A percentile compares a stretch with the other conserved stretches of the same genome.
These are phyloP conservation scores for Mormyrus proboscirostris DNA, from an alignment of 2,797 vertebrate species.

Conservation along the genomic window DNA sequence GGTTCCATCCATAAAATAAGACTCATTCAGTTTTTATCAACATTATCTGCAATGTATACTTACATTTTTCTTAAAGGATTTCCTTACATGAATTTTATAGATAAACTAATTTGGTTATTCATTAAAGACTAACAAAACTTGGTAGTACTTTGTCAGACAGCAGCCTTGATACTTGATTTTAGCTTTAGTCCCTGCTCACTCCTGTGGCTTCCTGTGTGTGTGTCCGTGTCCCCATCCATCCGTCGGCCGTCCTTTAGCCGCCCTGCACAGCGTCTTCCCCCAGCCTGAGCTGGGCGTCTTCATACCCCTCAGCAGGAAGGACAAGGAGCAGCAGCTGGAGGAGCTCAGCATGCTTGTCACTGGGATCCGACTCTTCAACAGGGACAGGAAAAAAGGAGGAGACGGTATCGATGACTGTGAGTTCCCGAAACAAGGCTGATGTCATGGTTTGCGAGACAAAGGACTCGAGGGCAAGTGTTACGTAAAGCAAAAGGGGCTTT, in stretches of 20 bases:
- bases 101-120: neutral
- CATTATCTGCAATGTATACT: neutral
- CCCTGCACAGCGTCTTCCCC: slow-evolving; percentile 82
- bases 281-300: slow-evolving; percentile 69
- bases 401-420: slow-evolving; percentile 65
- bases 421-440: slow-evolving; percentile 30
- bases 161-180: neutral
- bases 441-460: neutral
- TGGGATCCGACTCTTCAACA: slow-evolving; percentile 84
- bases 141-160: neutral
- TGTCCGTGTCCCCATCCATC: neutral
- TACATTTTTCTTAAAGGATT: neutral
- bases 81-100: neutral
- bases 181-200: neutral
- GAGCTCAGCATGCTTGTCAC: slow-evolving; percentile 74
- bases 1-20: neutral
- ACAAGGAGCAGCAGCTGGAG: slow-evolving; percentile 77
- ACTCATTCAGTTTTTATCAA: neutral
- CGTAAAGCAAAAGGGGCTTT: neutral
- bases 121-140: neutral
- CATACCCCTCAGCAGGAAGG: slow-evolving; percentile 66
- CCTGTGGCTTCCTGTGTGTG: neutral
- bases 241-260: slow-evolving; percentile 41
- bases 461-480: neutral
- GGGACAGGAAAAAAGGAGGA: slow-evolving; percentile 61